phyloP scores from a whole-genome alignment of 1,140 invertebrate species.

The Maniola jurtina region DNA sequence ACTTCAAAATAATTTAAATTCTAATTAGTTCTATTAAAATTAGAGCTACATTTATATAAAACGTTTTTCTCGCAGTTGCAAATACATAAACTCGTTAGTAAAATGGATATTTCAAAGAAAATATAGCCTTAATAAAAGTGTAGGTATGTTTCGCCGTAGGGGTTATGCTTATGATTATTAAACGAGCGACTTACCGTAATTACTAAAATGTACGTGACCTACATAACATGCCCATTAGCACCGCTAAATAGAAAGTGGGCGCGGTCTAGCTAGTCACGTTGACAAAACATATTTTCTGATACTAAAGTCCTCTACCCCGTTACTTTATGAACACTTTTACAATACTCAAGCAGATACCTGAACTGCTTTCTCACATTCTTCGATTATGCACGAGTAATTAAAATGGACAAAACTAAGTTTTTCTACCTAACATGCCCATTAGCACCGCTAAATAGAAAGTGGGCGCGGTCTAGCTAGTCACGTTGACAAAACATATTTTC shows the following conservation, averaged over 20 bases:
- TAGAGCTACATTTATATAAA: background rate
- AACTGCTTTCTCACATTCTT: too few species aligned
- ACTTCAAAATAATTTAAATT: background rate
- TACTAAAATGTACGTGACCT: constrained; percentile 28
- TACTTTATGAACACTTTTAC: too few species aligned
- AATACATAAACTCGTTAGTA: background rate
- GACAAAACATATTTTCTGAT: constrained; percentile 1
- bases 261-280: constrained; percentile 6
- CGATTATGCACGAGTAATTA: too few species aligned
- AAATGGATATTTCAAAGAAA: constrained; percentile 12
- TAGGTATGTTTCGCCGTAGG: constrained; percentile 2
- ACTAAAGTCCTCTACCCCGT: background rate
- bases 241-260: constrained; percentile 17
- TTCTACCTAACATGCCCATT: constrained; percentile 25
- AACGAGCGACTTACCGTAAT: constrained; percentile 17
- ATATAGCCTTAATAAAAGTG: constrained; percentile 11
- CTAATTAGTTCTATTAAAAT: background rate
- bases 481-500: constrained; percentile 1
- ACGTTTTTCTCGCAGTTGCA: background rate
- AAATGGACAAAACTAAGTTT: too few species aligned
- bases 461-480: constrained; percentile 10
- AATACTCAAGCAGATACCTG: too few species aligned
- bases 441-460: constrained; percentile 17
- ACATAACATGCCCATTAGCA: constrained; percentile 23
- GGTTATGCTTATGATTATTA: constrained; percentile 19